Evolutionary conservation across 2,113 vertebrate genomes (phyloP), one percentile per base, ranked within the genome.

Genomic region (Acinonyx jubatus): DNA sequence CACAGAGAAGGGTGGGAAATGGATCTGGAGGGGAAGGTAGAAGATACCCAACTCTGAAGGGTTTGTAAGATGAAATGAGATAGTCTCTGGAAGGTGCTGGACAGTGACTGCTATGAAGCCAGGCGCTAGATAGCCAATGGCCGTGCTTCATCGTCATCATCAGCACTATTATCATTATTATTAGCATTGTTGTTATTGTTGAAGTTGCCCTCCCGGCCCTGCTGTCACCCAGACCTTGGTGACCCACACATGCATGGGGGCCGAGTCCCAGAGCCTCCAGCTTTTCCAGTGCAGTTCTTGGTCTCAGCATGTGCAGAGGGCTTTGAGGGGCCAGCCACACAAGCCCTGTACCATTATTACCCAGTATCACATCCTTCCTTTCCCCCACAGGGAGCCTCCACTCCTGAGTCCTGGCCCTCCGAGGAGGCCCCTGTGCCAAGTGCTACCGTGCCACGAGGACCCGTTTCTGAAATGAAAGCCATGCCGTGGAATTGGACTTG

Each of bases 401-500:
- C 76, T 81, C 63, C 81, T 65, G 95, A 85, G 89, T 83, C 90
- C 90, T 55, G 87, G 92, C 83, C 83, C 55, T 69, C 65, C 13
- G 0, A 66, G 69, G 92, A 86, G 52, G 89, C 81, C 0, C 23
- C 38, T 14, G 91, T n/a, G 52, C 19, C 10, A 13, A 52, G 91
- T 66, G 68, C 73, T 48, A 1, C 93, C 5, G 83, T 73, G 79
- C 52, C 1, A 3, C 0, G 0, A 81, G 94, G 89, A 79, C 68
- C 13, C 1, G 10, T 66, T 95, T 95, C 96, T 92, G 98, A 98
- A 95, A 99, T 99, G 99, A 99, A 92, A 79, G 98, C 99, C 98
- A 98, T 99, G 97, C 97, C 97, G 65, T 99, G 99, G 98, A 99
- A 99, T 96, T 98, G 99, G 99, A 99, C 99, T 98, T 99, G 98